Evolutionary conservation across 2,888 invertebrate genomes (phyloP).

Genomic region (Chymomyza fuscimana): DNA sequence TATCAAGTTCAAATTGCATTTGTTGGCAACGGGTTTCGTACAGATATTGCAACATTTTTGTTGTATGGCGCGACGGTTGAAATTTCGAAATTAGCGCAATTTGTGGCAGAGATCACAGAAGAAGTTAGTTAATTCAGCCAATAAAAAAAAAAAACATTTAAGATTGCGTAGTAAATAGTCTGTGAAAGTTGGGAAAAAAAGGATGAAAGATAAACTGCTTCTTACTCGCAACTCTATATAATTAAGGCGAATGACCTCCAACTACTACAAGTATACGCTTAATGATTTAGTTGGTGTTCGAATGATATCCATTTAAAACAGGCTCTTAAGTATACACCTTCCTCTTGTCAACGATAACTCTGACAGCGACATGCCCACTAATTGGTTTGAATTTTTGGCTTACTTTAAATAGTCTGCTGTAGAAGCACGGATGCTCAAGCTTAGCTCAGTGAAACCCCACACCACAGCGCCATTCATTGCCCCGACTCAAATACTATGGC

Average conservation of each 20-base stretch:
- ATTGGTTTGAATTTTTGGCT: conserved; percentile 65
- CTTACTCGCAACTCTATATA: neutral
- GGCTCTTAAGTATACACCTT: neutral
- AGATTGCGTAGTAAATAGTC: conserved; percentile 29
- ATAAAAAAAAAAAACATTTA: conserved; percentile 50
- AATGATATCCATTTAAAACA: neutral
- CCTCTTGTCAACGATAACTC: conserved; percentile 47
- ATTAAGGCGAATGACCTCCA: conserved; percentile 53
- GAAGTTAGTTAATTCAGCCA: conserved; percentile 58
- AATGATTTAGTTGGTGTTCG: neutral
- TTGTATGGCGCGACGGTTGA: conserved; percentile 38
- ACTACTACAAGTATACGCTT: neutral
- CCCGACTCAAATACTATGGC: neutral
- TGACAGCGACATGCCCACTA: conserved; percentile 71
- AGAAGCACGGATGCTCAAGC: too few species aligned
- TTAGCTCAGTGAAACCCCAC: too few species aligned
- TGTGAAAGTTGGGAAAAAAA: conserved; percentile 25
- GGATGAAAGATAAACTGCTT: neutral
- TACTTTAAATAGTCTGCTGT: conserved; percentile 17
- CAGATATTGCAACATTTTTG: conserved; percentile 48
- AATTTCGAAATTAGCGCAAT: conserved; percentile 67
- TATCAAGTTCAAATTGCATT: conserved; percentile 77
- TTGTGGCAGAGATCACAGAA: conserved; percentile 43
- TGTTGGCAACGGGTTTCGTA: conserved; percentile 65
- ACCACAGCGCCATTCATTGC: conserved; percentile 26